phyloP scores from a whole-genome alignment of 2,888 invertebrate genomes.

The Hipparchia semele region DNA sequence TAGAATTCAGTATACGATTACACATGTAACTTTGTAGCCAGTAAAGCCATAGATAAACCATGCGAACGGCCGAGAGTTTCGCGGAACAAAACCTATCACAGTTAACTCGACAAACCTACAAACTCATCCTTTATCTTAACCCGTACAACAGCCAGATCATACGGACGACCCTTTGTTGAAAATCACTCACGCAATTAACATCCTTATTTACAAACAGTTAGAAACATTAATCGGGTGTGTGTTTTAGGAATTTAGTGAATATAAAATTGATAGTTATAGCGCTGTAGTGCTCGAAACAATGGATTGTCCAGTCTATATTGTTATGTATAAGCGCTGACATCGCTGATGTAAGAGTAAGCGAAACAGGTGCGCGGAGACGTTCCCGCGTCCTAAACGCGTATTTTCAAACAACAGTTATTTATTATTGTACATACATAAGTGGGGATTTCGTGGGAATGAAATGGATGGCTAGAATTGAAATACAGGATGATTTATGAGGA shows the following conservation, averaged over 20 bases:
- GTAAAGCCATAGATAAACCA: conserved; percentile 29
- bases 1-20: conserved; percentile 24
- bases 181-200: background rate
- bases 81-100: conserved; percentile 32
- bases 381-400: conserved; percentile 23
- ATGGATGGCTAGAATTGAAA: background rate
- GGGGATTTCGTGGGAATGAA: conserved; percentile 15
- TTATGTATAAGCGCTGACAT: conserved; percentile 30
- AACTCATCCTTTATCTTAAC: conserved; percentile 34
- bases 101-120: conserved; percentile 31
- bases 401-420: conserved; percentile 25
- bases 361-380: conserved; percentile 34
- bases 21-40: conserved; percentile 24
- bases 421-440: conserved; percentile 4
- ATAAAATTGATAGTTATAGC: conserved; percentile 24
- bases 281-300: conserved; percentile 34
- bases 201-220: background rate
- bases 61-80: conserved; percentile 24
- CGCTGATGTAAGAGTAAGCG: conserved; percentile 26
- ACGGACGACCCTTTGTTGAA: conserved; percentile 23
- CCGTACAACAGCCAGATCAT: conserved; percentile 23
- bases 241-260: conserved; percentile 4
- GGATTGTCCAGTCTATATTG: conserved; percentile 27
- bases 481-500: too few relatives aligned
- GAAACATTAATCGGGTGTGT: background rate